A percentile compares a stretch with the other conserved stretches of the same genome.
These are phyloP conservation scores for Therioaphis trifolii DNA, from an alignment of 2,888 invertebrate species.

Conservation along the genomic window DNA sequence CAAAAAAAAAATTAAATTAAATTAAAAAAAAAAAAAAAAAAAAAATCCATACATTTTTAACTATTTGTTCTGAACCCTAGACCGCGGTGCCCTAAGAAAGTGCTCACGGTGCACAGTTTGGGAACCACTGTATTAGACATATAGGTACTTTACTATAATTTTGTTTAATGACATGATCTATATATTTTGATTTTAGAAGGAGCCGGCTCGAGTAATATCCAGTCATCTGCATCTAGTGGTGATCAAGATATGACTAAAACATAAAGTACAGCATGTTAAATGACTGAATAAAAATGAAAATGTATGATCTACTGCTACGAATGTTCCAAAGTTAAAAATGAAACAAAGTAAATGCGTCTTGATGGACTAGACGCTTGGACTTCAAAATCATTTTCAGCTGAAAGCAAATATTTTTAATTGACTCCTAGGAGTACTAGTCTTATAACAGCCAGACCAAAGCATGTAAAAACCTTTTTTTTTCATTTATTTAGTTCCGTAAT, in stretches of 20 bases:
- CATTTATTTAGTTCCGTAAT: constrained; percentile 27
- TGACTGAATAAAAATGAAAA: constrained; percentile 32
- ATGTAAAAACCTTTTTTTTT: constrained; percentile 48
- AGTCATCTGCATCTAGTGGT: constrained; percentile 25
- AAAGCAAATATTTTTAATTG: constrained; percentile 35
- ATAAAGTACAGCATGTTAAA: constrained; percentile 53
- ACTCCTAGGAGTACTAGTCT: constrained; percentile 57
- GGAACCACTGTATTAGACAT: neutral
- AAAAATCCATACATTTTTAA: too few species aligned
- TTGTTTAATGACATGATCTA: neutral
- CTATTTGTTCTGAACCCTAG: too few species aligned
- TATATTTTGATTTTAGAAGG: constrained; percentile 31
- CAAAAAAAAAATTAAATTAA: too few species aligned
- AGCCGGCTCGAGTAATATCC: constrained; percentile 46
- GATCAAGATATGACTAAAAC: constrained; percentile 49
- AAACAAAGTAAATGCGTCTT: constrained; percentile 12
- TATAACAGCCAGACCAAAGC: constrained; percentile 51
- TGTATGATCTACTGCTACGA: constrained; percentile 15
- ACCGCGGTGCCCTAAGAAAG: too few species aligned
- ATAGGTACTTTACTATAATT: neutral
- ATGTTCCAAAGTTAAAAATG: constrained; percentile 50
- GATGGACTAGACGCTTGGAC: neutral
- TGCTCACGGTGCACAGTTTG: too few species aligned
- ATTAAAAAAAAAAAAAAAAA: too few species aligned
- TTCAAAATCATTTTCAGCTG: constrained; percentile 31